Conservation (phyloP, 2,888 invertebrate genomes). For the Cataglyphis albicans region DNA sequence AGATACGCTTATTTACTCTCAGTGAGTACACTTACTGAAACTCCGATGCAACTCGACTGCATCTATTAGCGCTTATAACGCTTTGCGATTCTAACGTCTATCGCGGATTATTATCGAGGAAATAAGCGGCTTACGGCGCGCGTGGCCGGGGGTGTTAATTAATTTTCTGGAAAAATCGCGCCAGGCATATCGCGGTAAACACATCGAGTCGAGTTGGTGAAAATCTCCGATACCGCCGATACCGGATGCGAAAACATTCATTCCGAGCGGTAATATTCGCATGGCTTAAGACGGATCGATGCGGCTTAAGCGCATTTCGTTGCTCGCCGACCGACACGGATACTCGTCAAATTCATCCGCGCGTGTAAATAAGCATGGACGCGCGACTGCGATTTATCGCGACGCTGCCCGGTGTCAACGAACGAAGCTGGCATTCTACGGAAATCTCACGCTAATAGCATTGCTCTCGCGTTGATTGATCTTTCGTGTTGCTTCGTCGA, state of each 20-base stretch:
- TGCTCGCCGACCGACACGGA: not conserved
- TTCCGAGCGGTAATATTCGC: constrained; percentile 14
- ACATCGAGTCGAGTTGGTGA: constrained; percentile 62
- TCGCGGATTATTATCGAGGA: constrained; percentile 60
- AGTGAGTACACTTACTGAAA: constrained; percentile 59
- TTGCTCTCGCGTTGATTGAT: constrained; percentile 21
- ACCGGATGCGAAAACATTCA: constrained; percentile 48
- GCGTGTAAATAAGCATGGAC: constrained; percentile 31
- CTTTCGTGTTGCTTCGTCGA: constrained; percentile 28
- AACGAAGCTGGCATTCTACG: not conserved
- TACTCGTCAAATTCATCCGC: constrained; percentile 28
- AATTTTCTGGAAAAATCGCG: constrained; percentile 62
- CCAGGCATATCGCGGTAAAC: constrained; percentile 57
- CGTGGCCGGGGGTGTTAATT: constrained; percentile 68
- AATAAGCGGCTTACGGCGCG: constrained; percentile 66
- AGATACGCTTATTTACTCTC: constrained; percentile 75
- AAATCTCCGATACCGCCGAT: constrained; percentile 23
- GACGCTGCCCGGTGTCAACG: not conserved
- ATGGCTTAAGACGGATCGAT: constrained; percentile 42
- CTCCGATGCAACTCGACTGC: constrained; percentile 61
- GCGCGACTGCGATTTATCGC: constrained; percentile 30
- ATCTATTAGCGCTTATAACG: constrained; percentile 71
- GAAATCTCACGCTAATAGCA: constrained; percentile 21
- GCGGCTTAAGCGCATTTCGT: constrained; percentile 38
- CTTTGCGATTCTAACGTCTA: constrained; percentile 46